phyloP scores from a whole-genome alignment of 2,113 vertebrate genomes.

The Cyphomyrus discorhynchus region DNA sequence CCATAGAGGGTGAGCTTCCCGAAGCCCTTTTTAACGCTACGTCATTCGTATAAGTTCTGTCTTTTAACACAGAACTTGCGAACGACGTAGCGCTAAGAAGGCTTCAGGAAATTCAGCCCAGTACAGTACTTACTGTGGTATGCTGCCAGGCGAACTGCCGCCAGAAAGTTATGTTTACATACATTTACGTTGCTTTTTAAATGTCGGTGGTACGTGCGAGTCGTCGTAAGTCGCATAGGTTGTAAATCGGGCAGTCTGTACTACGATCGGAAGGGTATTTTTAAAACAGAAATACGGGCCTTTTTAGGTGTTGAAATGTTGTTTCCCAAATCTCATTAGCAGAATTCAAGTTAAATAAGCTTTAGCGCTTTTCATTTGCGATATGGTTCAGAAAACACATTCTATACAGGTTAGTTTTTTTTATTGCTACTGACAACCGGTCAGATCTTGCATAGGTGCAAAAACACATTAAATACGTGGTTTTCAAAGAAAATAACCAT shows the following conservation, averaged over 20 bases:
- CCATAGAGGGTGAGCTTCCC: neutral
- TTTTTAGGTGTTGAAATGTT: neutral
- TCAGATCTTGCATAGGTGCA: conserved; percentile 15
- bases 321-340: neutral
- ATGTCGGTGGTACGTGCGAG: neutral
- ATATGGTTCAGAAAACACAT: neutral
- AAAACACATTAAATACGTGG: conserved; percentile 29
- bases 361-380: neutral
- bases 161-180: neutral
- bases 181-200: neutral
- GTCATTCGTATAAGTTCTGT: too few relatives aligned
- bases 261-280: neutral
- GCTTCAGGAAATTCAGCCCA: too few relatives aligned
- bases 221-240: neutral
- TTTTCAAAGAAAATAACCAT: neutral
- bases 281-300: neutral
- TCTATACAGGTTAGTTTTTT: neutral
- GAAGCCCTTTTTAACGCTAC: too few relatives aligned
- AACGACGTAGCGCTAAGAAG: too few relatives aligned
- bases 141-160: neutral
- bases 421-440: neutral
- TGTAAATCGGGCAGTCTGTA: neutral
- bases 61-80: too few relatives aligned
- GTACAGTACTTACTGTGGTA: neutral
- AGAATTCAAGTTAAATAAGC: neutral